Base-by-base conservation (phyloP, 2,797 vertebrate genomes). In the Lates japonicus region DNA sequence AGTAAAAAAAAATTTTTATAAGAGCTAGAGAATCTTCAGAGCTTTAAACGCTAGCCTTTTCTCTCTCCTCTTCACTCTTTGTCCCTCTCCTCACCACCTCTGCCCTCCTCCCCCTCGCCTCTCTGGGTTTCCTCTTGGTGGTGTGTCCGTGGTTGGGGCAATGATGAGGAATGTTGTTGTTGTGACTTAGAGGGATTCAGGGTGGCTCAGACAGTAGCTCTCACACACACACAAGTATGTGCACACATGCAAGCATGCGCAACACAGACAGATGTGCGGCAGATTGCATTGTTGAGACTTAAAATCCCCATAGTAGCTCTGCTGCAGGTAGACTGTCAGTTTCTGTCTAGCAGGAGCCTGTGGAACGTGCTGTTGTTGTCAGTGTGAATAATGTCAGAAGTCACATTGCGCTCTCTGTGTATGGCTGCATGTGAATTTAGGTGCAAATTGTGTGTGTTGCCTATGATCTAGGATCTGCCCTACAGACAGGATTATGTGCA, bases 151-250 rank as follows among this genome's bases (percentile, higher is more conserved):
- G 89, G 92, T 93, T 83, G 80, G 78, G 84, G 83, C 84, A 25
- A 76, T 91, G 87, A 91, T 86, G 80, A 90, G 90, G 89, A 94
- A 93, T 94, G 92, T 92, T 93, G 92, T 90, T 94, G 90, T 94
- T 94, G 87, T 92, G 92, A 93, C 90, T 92, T 87, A 70, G 64
- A 73, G 81, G 80, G 76, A 80, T 82, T 87, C 85, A 70, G 76
- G 82, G 81, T 81, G 80, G 89, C 87, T 90, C 86, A 91, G 84
- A 90, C 90, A 80, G 87, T 87, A 90, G 87, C 87, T 54, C 68
- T 71, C 77, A 73, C 83, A 73, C 77, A 73, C 83, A 74, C 63
- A 52, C 58, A 74, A 84, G 61, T 76, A 51, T 76, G 68, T 46
- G 72, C 83, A 75, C 74, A 80, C 62, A 81, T 62, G 59, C 70